Conservation (phyloP, 2,888 invertebrate species). For the Acrobeloides nanus region DNA sequence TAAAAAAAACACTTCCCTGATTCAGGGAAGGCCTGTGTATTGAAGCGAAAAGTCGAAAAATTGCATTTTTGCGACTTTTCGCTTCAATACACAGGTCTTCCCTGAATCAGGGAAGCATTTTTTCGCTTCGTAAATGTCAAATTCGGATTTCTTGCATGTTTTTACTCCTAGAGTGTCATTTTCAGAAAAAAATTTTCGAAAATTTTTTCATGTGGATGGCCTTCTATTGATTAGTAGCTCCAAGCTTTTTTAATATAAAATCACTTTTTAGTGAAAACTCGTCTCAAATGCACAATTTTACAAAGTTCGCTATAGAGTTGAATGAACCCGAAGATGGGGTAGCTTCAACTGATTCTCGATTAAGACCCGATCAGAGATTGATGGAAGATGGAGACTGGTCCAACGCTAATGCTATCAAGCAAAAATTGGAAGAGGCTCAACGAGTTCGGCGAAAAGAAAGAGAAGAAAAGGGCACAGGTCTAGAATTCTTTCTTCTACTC, state of each 20-base stretch:
- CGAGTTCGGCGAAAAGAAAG: constrained; percentile 68
- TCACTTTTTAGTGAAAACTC: constrained; percentile 62
- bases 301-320: constrained; percentile 82
- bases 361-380: constrained; percentile 86
- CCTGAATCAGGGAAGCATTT: too few species aligned
- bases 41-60: too few species aligned
- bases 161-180: too few species aligned
- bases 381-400: constrained; percentile 71
- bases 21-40: too few species aligned
- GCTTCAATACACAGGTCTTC: too few species aligned
- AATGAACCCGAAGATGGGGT: constrained; percentile 84
- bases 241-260: not conserved
- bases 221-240: too few species aligned
- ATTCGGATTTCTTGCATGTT: too few species aligned
- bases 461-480: constrained; percentile 60
- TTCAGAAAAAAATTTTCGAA: too few species aligned
- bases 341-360: constrained; percentile 84
- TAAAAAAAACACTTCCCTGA: too few species aligned
- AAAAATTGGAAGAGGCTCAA: constrained; percentile 87
- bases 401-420: constrained; percentile 52
- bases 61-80: too few species aligned
- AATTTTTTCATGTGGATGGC: too few species aligned
- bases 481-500: not conserved
- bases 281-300: constrained; percentile 81
- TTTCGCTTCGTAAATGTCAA: too few species aligned